Base-by-base conservation (phyloP, 2,797 vertebrate species). In the Acanthopagrus latus region DNA sequence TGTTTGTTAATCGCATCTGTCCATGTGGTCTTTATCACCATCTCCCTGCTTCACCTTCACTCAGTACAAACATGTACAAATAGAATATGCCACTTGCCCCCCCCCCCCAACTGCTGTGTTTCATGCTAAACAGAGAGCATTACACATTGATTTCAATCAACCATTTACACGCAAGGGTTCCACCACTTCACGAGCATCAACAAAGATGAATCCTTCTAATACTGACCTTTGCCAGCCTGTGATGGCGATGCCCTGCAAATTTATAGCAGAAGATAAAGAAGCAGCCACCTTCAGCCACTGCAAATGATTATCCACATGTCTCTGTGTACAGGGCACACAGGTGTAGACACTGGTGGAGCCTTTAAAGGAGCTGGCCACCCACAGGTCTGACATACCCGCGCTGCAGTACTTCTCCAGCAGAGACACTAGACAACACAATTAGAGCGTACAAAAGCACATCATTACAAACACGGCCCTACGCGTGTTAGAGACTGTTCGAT, bases 321-420 rank as follows among this genome's bases (percentile, higher is more conserved):
- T 96, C 83, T 96, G 95, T 0, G 96, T 93, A n/a, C 85, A 86
- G 0, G 97, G 93, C 1, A 99, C 94, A 20, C 94, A 95, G 65
- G 97, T 97, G 85, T 92, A 93, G 0, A 94, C 96, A 12, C 94
- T 93, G 0, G 97, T 99, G 76, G 97, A 97, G 67, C 98, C 98
- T 95, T 99, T 99, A 78, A 99, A 99, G 80, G 97, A 96, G 70
- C 98, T 98, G 52, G 98, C 98, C 0, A 95, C 95, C 98, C 98
- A 99, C 72, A 98, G 90, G 57, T 95, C 94, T 13, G 89, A 73
- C 84, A 99, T 96, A 54, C 97, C 96, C 0, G 96, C 96, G 33
- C 88, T 84, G 12, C 2, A 86, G 85, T 98, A 99, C 83, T 96
- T 97, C 78, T 97, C 95, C 76, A 99, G 78, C 58, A 98, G 94